A percentile compares a stretch with the other conserved stretches of the same genome.
These are phyloP conservation scores for Ophioderma brevispina DNA, from an alignment of 35 echinoderm and acorn worm genomes.

Conservation along the genomic window DNA sequence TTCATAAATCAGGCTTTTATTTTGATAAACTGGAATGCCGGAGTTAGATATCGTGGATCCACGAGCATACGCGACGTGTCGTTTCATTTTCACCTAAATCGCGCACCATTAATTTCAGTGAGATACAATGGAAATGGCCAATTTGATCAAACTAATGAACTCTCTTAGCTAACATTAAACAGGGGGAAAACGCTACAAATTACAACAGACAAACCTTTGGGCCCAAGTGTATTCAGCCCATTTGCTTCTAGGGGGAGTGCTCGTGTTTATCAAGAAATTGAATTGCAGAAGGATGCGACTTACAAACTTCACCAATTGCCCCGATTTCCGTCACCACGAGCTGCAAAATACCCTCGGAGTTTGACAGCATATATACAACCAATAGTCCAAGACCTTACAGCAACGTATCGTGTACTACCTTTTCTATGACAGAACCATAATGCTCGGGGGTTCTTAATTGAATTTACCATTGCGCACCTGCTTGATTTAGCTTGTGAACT, in stretches of 20 bases:
- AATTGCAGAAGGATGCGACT: neutral
- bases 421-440: neutral
- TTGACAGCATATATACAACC: neutral
- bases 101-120: too few relatives aligned
- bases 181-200: neutral
- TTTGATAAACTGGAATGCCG: too few relatives aligned
- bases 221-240: neutral
- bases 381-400: neutral
- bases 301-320: neutral
- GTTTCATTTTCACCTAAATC: too few relatives aligned
- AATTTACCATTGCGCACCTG: constrained; percentile 1
- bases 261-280: neutral
- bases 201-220: neutral
- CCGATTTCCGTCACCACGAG: neutral
- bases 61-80: too few relatives aligned
- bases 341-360: neutral
- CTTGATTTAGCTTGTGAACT: neutral
- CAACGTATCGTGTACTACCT: neutral
- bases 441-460: neutral
- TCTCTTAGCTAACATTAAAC: neutral
- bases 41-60: too few relatives aligned
- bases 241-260: neutral
- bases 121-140: neutral
- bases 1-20: too few relatives aligned
- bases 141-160: neutral